A percentile compares a stretch with the other conserved stretches of the same genome.
Evolutionary conservation across 2,888 invertebrate species (phyloP).

Genomic region (Steinernema carpocapsae): DNA sequence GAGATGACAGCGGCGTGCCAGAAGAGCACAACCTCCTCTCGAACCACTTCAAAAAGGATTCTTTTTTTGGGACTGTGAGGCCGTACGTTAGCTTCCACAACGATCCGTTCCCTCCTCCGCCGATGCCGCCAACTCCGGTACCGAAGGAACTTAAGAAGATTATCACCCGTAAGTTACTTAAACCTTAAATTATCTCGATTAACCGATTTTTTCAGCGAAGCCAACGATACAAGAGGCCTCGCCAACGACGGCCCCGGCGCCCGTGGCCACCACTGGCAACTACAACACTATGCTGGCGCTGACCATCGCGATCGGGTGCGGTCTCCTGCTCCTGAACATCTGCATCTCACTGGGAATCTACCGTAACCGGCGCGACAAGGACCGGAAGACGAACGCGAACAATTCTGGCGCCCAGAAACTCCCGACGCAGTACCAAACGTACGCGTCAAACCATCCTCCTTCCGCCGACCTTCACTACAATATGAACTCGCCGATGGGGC

Average conservation of each 20-base stretch:
- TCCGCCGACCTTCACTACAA: slow-evolving; percentile 57
- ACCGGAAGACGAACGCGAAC: slow-evolving; percentile 43
- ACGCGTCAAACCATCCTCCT: slow-evolving; percentile 56
- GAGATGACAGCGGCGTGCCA: slow-evolving; percentile 49
- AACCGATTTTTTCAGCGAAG: slow-evolving; percentile 20
- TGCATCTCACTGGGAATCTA: slow-evolving; percentile 62
- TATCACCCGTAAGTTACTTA: slow-evolving; percentile 45
- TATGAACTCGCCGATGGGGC: slow-evolving; percentile 60
- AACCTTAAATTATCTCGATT: not conserved
- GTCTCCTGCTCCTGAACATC: slow-evolving; percentile 64
- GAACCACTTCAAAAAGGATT: slow-evolving; percentile 61
- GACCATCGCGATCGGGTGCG: slow-evolving; percentile 62
- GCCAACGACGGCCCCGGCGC: slow-evolving; percentile 35
- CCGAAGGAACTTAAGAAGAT: slow-evolving; percentile 44
- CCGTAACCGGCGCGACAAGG: slow-evolving; percentile 55
- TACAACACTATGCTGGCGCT: slow-evolving; percentile 51
- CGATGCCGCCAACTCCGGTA: slow-evolving; percentile 65
- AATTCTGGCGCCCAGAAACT: slow-evolving; percentile 32
- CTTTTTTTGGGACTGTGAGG: slow-evolving; percentile 65
- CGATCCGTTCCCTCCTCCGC: slow-evolving; percentile 66
- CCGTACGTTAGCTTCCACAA: slow-evolving; percentile 60
- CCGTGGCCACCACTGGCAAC: slow-evolving; percentile 42
- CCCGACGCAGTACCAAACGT: slow-evolving; percentile 57
- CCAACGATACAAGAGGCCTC: slow-evolving; percentile 37
- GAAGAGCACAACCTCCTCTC: slow-evolving; percentile 63